phyloP scores from a whole-genome alignment of 2,888 invertebrate genomes.

The Melolontha melolontha region DNA sequence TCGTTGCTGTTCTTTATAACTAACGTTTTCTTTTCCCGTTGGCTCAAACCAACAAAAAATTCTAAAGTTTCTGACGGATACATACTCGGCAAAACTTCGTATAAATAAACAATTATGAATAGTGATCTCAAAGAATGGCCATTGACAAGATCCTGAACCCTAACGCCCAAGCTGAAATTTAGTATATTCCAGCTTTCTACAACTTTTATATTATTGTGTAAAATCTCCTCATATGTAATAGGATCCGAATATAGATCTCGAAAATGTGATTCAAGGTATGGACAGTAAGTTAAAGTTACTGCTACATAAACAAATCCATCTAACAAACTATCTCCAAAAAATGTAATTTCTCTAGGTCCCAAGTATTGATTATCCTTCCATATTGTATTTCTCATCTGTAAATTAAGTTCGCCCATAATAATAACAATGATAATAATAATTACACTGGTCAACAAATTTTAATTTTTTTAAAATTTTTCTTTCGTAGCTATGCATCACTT shows the following conservation, averaged over 20 bases:
- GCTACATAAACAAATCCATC: conserved; percentile 39
- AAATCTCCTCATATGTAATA: neutral
- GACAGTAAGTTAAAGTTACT: conserved; percentile 38
- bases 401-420: no score
- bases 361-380: neutral
- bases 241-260: conserved; percentile 1
- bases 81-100: conserved; percentile 33
- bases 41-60: conserved; percentile 19
- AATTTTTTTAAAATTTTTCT: no score
- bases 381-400: neutral
- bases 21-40: neutral
- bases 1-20: conserved; percentile 21
- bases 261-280: conserved; percentile 28
- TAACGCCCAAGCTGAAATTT: conserved; percentile 19
- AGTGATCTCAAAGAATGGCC: conserved; percentile 13
- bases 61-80: conserved; percentile 29
- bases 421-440: no score
- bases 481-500: no score
- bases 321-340: conserved; percentile 5
- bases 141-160: conserved; percentile 1
- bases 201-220: conserved; percentile 31
- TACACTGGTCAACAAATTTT: no score
- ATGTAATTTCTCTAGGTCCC: neutral
- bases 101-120: conserved; percentile 19
- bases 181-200: conserved; percentile 25